A percentile compares a stretch with the other conserved stretches of the same genome.
These are phyloP conservation scores for Moxostoma hubbsi DNA, from an alignment of 2,797 vertebrate genomes.

Conservation along the genomic window DNA sequence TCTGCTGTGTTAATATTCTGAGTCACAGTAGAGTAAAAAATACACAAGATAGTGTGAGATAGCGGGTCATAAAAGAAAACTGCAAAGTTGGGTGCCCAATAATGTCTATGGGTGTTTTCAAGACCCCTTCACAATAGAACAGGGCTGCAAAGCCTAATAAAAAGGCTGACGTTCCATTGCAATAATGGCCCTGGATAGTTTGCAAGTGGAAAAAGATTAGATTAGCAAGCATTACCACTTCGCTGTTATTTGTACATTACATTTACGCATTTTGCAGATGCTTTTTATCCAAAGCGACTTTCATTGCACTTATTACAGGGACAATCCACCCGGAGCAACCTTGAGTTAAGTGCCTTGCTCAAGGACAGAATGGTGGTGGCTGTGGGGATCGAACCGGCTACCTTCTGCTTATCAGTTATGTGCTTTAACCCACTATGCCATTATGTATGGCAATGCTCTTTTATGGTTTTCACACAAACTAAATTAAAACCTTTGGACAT, in stretches of 20 bases:
- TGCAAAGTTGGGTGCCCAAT: constrained; percentile 25
- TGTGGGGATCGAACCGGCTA: no score
- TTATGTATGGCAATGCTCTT: not conserved
- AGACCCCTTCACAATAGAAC: constrained; percentile 37
- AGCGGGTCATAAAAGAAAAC: constrained; percentile 44
- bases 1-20: constrained; percentile 50
- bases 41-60: constrained; percentile 45
- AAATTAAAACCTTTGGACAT: not conserved
- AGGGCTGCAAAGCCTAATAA: constrained; percentile 34
- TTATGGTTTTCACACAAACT: not conserved
- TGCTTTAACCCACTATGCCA: no score
- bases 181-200: constrained; percentile 21
- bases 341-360: no score
- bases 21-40: constrained; percentile 26
- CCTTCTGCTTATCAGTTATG: no score
- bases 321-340: no score
- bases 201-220: constrained; percentile 6
- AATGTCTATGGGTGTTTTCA: constrained; percentile 39
- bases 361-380: no score
- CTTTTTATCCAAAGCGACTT: no score
- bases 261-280: no score
- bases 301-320: no score
- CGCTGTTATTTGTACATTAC: constrained; percentile 6
- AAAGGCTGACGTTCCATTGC: constrained; percentile 23
- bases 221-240: constrained; percentile 17